Percentiles rank a stretch among this genome's conserved stretches.
Evolutionary conservation across 2,888 invertebrate species (phyloP).

Genomic region (Autographa gamma): DNA sequence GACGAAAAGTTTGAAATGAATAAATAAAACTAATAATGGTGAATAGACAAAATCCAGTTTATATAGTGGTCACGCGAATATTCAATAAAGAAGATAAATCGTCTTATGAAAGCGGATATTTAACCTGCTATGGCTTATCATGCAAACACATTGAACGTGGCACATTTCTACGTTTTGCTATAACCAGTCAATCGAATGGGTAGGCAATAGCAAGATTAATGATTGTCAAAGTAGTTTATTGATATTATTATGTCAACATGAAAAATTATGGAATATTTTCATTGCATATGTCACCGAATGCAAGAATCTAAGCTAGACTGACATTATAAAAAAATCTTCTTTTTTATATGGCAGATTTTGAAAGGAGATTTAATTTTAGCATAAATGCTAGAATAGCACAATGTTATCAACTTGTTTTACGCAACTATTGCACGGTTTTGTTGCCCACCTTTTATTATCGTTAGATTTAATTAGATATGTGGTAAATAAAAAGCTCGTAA

Average conservation of each 20-base stretch:
- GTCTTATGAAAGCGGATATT: conserved; percentile 54
- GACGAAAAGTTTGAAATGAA: too few relatives aligned
- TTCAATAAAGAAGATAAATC: conserved; percentile 65
- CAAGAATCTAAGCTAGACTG: too few relatives aligned
- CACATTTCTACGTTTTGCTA: conserved; percentile 65
- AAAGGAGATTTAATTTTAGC: background rate
- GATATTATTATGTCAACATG: conserved; percentile 39
- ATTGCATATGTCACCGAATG: too few relatives aligned
- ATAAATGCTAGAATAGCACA: background rate
- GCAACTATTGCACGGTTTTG: background rate
- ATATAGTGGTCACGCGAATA: conserved; percentile 41
- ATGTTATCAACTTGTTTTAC: background rate
- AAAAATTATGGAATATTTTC: background rate
- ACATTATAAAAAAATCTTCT: background rate
- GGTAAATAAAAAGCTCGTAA: too few relatives aligned
- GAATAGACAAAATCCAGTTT: conserved; percentile 39
- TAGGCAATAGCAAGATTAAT: conserved; percentile 75
- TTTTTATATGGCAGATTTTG: background rate
- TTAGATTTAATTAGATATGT: too few relatives aligned
- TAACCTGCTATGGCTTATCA: conserved; percentile 56
- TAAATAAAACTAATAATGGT: conserved; percentile 31
- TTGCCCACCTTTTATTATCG: too few relatives aligned
- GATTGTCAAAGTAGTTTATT: conserved; percentile 67
- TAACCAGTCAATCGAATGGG: conserved; percentile 75
- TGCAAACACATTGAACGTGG: conserved; percentile 65